Evolutionary conservation across 2,888 invertebrate species (phyloP).

Genomic region (Macrophya alboannulata): DNA sequence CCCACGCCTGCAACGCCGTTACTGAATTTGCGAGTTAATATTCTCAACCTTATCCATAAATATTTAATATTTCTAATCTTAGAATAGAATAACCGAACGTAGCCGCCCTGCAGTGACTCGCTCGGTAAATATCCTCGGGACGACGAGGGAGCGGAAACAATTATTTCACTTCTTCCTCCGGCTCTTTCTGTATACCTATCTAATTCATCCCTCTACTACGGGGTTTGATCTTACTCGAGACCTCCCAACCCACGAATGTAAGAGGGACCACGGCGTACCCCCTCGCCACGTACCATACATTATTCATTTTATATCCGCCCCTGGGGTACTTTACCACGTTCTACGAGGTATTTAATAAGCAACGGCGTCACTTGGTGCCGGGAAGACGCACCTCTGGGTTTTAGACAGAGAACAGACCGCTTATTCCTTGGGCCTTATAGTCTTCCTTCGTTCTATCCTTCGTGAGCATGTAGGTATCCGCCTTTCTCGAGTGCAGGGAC

Average conservation of each 20-base stretch:
- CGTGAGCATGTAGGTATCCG: conserved; percentile 28
- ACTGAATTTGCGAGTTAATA: conserved; percentile 52
- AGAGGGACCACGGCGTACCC: background rate
- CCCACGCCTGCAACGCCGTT: conserved; percentile 12
- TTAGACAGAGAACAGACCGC: conserved; percentile 36
- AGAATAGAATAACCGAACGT: conserved; percentile 3
- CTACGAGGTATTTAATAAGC: conserved; percentile 47
- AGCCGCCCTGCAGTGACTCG: background rate
- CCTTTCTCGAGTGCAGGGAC: conserved; percentile 42
- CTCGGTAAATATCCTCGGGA: background rate
- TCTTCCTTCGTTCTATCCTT: background rate
- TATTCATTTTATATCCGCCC: conserved; percentile 52
- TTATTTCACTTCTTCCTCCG: conserved; percentile 26
- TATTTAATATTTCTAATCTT: conserved; percentile 48
- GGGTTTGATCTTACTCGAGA: background rate
- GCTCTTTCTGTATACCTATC: background rate
- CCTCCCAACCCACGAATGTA: conserved; percentile 6
- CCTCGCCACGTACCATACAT: conserved; percentile 32
- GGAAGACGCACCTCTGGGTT: conserved; percentile 25
- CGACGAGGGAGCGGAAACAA: conserved; percentile 23
- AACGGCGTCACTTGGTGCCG: conserved; percentile 18
- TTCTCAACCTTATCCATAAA: conserved; percentile 35
- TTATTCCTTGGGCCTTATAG: background rate
- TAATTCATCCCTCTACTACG: background rate
- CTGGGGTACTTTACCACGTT: conserved; percentile 49